Percentiles rank a stretch among this genome's conserved stretches.
phyloP scores from a whole-genome alignment of 1,140 invertebrate species.

The Drosophila navojoa region DNA sequence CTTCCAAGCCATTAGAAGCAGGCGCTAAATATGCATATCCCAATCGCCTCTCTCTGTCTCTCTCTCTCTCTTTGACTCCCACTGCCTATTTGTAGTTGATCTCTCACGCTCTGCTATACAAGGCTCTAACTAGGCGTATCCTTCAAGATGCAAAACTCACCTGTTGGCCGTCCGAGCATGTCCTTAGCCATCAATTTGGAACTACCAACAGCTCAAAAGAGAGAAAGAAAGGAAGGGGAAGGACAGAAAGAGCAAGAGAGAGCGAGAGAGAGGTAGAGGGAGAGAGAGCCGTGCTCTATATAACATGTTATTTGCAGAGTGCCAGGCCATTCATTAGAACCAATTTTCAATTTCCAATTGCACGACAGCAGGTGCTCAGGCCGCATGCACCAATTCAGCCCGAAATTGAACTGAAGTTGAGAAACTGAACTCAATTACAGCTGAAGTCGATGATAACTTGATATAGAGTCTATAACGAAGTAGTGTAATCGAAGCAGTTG shows the following conservation, averaged over 20 bases:
- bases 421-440: slow-evolving; percentile 5
- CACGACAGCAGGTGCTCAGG: slow-evolving; percentile 58
- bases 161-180: slow-evolving; percentile 46
- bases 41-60: background rate
- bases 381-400: slow-evolving; percentile 21
- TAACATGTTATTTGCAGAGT: slow-evolving; percentile 59
- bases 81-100: no score
- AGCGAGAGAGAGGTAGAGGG: background rate
- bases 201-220: background rate
- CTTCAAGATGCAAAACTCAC: slow-evolving; percentile 49
- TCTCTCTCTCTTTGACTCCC: background rate
- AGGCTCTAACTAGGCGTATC: slow-evolving; percentile 64
- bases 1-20: slow-evolving; percentile 12
- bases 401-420: slow-evolving; percentile 3
- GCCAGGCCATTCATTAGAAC: slow-evolving; percentile 48
- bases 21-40: slow-evolving; percentile 47
- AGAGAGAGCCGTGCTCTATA: background rate
- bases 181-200: slow-evolving; percentile 16
- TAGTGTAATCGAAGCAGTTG: no score
- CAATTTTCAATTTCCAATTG: background rate
- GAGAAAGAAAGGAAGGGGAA: no score
- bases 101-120: background rate
- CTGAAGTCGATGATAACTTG: no score
- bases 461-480: no score
- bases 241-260: background rate